Evolutionary conservation across 2,888 invertebrate species (phyloP).

Genomic region (Cheiracanthium punctorium): DNA sequence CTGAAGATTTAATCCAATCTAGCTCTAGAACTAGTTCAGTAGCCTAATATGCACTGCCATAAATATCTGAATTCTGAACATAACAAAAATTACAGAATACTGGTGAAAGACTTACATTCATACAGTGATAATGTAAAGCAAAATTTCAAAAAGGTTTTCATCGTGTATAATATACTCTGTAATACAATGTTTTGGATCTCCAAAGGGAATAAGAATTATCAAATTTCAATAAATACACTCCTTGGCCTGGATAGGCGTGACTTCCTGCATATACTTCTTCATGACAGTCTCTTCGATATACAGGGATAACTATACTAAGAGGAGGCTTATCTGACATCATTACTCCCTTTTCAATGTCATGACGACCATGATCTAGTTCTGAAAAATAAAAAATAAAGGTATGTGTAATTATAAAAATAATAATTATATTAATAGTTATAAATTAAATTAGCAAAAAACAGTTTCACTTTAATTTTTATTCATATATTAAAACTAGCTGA

Average conservation of each 20-base stretch:
- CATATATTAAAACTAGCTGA: too few species aligned
- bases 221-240: slow-evolving; percentile 97
- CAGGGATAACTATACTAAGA: slow-evolving; percentile 91
- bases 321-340: slow-evolving; percentile 78
- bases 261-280: slow-evolving; percentile 98
- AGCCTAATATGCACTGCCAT: not conserved
- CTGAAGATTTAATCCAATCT: too few species aligned
- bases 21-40: not conserved
- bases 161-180: slow-evolving; percentile 97
- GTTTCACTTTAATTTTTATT: too few species aligned
- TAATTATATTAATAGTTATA: too few species aligned
- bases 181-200: slow-evolving; percentile 99
- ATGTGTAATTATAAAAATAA: too few species aligned
- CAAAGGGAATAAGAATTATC: slow-evolving; percentile 99
- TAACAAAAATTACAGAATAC: too few species aligned
- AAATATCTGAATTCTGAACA: too few species aligned
- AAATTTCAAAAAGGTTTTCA: slow-evolving; percentile 71
- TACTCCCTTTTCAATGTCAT: slow-evolving; percentile 54
- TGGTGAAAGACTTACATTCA: slow-evolving; percentile 27
- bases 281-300: slow-evolving; percentile 96
- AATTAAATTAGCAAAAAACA: too few species aligned
- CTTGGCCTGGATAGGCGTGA: slow-evolving; percentile 96
- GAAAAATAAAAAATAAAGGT: too few species aligned
- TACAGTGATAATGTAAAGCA: slow-evolving; percentile 20
- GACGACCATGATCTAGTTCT: slow-evolving; percentile 36